Conservation (phyloP, 2,888 invertebrate species). For the Heliothis peltigera region DNA sequence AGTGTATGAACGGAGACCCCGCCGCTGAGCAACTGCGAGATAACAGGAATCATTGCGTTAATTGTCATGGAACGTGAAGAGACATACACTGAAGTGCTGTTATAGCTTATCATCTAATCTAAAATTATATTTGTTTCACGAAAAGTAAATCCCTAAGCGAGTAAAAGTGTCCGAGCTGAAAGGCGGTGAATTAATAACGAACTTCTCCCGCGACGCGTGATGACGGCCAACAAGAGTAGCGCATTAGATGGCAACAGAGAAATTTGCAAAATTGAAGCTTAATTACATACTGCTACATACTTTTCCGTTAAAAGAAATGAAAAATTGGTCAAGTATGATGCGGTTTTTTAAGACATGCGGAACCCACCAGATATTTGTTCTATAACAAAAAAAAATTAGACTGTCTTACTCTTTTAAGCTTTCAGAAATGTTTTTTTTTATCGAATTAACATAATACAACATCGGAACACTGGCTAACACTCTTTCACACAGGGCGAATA, state of each 20-base stretch:
- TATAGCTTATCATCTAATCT: conserved; percentile 53
- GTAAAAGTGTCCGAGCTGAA: conserved; percentile 82
- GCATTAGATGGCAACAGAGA: conserved; percentile 85
- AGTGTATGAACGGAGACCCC: too few relatives aligned
- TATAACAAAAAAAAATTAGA: too few relatives aligned
- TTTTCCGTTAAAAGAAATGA: conserved; percentile 58
- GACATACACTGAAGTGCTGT: conserved; percentile 21
- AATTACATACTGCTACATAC: conserved; percentile 73
- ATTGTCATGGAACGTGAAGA: conserved; percentile 18
- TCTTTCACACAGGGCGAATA: too few relatives aligned
- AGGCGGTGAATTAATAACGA: conserved; percentile 88
- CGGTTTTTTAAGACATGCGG: background rate
- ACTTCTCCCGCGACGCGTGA: conserved; percentile 88
- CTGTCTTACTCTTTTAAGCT: too few relatives aligned
- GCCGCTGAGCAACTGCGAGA: too few relatives aligned
- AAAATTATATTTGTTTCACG: conserved; percentile 64
- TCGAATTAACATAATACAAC: too few relatives aligned
- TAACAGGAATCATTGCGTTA: background rate
- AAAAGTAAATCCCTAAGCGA: conserved; percentile 75
- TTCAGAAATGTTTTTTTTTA: too few relatives aligned
- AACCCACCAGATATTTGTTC: background rate
- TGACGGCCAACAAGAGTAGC: conserved; percentile 89
- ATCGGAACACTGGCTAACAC: too few relatives aligned
- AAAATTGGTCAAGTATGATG: conserved; percentile 36
- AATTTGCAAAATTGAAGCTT: conserved; percentile 77